Evolutionary conservation across 2,113 vertebrate species (phyloP).

Genomic region (Sterna hirundo): DNA sequence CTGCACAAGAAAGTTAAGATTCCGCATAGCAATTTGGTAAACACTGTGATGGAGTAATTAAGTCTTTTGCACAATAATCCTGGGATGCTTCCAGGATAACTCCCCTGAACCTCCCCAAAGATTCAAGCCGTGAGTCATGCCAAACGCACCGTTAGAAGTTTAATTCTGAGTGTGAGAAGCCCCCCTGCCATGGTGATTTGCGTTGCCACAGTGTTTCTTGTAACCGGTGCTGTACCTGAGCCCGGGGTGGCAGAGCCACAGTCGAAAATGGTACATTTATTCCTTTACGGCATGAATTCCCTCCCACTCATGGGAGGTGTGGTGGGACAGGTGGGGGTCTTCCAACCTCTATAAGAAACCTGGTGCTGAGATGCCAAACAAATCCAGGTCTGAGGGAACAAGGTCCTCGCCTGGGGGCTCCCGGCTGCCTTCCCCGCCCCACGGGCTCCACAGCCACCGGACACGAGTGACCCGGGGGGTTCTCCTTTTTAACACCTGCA

Average conservation of each 20-base stretch:
- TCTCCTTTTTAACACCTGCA: not conserved
- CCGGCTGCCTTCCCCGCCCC: too few species aligned
- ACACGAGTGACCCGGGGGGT: not conserved
- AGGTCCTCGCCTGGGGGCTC: not conserved
- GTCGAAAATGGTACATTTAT: fast-evolving
- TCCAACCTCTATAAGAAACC: not conserved
- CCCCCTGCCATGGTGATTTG: fast-evolving
- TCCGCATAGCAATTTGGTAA: not conserved
- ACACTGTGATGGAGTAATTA: too few species aligned
- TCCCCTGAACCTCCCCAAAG: not conserved
- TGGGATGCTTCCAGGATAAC: not conserved
- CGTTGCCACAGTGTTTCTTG: too few species aligned
- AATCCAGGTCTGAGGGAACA: fast-evolving
- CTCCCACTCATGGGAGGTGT: too few species aligned
- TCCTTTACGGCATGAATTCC: fast-evolving
- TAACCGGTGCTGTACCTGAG: not conserved
- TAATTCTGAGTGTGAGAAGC: fast-evolving
- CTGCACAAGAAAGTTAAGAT: not conserved
- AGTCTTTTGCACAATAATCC: not conserved
- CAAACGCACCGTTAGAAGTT: fast-evolving
- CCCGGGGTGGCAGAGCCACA: not conserved
- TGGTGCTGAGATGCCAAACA: not conserved
- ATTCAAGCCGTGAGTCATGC: fast-evolving
- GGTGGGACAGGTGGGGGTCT: too few species aligned
- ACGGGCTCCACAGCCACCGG: too few species aligned